Conservation (phyloP, 2,797 vertebrate species). For the Champsocephalus esox region DNA sequence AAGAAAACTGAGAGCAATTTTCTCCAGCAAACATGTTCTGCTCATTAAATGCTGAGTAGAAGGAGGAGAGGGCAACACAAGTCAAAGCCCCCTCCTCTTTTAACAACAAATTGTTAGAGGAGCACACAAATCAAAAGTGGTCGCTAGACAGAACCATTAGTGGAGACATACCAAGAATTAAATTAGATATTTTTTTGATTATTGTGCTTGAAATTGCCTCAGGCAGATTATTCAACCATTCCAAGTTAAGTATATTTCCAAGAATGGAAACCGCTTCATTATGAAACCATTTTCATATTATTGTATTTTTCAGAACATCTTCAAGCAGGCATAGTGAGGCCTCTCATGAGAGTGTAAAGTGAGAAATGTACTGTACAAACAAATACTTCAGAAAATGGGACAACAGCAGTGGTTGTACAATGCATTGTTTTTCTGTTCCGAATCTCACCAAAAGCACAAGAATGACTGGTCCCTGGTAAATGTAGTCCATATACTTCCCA, state of each 20-base stretch:
- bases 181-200: conserved; percentile 19
- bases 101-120: conserved; percentile 14
- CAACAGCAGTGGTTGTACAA: neutral
- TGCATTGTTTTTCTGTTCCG: conserved; percentile 4
- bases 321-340: conserved; percentile 4
- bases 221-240: conserved; percentile 30
- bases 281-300: conserved; percentile 24
- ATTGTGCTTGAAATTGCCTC: neutral
- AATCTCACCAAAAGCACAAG: conserved; percentile 94
- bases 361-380: neutral
- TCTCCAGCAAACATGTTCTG: conserved; percentile 6
- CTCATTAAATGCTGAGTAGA: conserved; percentile 39
- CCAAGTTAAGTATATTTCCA: neutral
- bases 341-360: neutral
- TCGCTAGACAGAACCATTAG: conserved; percentile 14
- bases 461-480: conserved; percentile 98
- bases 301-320: conserved; percentile 8
- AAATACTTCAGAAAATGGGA: neutral
- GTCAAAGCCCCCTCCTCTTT: conserved; percentile 25
- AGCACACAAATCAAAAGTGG: conserved; percentile 8
- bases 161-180: conserved; percentile 16
- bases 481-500: conserved; percentile 96
- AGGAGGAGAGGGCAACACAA: conserved; percentile 21
- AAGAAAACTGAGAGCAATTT: conserved; percentile 21
- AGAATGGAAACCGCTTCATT: conserved; percentile 31